Evolutionary conservation across 2,888 invertebrate species (phyloP).

Genomic region (Melanophora roralis): DNA sequence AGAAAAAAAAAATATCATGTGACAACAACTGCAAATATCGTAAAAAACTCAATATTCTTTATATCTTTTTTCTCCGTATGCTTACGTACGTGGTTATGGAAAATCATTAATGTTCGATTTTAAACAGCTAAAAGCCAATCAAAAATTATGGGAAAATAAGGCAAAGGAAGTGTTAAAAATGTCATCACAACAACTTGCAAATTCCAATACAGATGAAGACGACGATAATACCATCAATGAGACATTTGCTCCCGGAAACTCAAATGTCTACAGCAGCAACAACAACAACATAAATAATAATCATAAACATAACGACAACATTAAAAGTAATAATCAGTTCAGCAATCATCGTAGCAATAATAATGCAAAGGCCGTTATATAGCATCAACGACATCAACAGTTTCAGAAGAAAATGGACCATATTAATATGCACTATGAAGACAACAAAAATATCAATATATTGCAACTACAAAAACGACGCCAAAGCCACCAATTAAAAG

Average conservation of each 20-base stretch:
- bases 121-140: constrained; percentile 76
- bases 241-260: constrained; percentile 59
- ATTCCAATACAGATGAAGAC: constrained; percentile 66
- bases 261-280: constrained; percentile 63
- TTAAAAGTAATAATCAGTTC: constrained; percentile 59
- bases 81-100: neutral
- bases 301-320: constrained; percentile 62
- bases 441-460: constrained; percentile 54
- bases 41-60: constrained; percentile 35
- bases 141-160: constrained; percentile 77
- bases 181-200: constrained; percentile 67
- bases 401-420: constrained; percentile 43
- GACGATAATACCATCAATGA: constrained; percentile 68
- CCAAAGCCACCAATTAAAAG: constrained; percentile 30
- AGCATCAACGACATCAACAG: constrained; percentile 47
- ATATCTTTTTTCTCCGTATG: neutral
- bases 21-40: neutral
- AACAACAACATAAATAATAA: constrained; percentile 62
- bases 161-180: constrained; percentile 76
- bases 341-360: constrained; percentile 2
- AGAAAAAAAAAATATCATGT: no score
- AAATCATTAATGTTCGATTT: constrained; percentile 20
- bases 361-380: constrained; percentile 58
- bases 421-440: constrained; percentile 57
- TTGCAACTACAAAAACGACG: constrained; percentile 60